Evolutionary conservation across 2,113 vertebrate genomes (phyloP).

Genomic region (Cnemophilus loriae): DNA sequence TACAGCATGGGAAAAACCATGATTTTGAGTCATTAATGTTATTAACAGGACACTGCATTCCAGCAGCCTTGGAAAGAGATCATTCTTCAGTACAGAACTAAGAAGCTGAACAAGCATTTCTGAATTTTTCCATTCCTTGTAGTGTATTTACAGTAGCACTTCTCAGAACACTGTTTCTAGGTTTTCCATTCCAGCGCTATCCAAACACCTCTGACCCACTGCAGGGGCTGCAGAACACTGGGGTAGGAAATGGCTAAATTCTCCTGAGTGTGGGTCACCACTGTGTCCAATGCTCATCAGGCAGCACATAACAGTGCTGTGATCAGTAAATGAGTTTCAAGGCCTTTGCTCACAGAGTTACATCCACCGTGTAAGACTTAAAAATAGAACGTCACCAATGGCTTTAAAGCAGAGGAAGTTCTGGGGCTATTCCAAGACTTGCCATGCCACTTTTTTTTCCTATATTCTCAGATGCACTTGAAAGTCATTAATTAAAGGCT

Average conservation of each 20-base stretch:
- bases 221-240: background rate
- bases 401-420: background rate
- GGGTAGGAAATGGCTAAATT: background rate
- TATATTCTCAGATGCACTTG: background rate
- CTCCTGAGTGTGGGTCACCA: background rate
- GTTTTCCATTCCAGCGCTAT: background rate
- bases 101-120: background rate
- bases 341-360: background rate
- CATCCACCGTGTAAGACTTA: fast-evolving
- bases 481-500: background rate
- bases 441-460: background rate
- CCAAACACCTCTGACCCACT: background rate
- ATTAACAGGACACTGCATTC: background rate
- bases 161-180: background rate
- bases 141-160: background rate
- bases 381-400: background rate
- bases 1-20: background rate
- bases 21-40: background rate
- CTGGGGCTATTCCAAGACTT: background rate
- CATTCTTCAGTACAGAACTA: background rate
- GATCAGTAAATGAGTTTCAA: background rate
- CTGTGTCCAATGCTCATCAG: background rate
- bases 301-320: background rate
- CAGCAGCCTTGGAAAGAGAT: background rate
- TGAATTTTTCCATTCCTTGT: background rate